Conservation (phyloP, 1,140 invertebrate species). For the Drosophila kanapiae region DNA sequence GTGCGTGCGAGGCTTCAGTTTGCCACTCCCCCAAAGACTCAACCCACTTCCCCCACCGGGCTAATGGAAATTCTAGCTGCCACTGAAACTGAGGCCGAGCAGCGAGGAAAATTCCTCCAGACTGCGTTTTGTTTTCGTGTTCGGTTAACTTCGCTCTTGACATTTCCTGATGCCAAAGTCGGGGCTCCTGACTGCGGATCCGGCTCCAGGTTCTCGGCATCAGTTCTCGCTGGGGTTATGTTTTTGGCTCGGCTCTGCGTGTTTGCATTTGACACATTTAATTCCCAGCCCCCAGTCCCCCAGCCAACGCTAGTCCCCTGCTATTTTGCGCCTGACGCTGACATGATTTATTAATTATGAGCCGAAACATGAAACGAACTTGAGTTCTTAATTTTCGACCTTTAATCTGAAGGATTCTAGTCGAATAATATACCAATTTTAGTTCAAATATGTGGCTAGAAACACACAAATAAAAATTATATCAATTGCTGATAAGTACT, state of each 20-base stretch:
- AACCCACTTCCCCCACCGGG: slow-evolving; percentile 15
- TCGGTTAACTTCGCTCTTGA: slow-evolving; percentile 75
- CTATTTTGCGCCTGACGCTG: slow-evolving; percentile 62
- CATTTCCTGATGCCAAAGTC: slow-evolving; percentile 67
- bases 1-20: slow-evolving; percentile 62
- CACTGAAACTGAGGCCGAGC: slow-evolving; percentile 56
- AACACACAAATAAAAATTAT: neutral
- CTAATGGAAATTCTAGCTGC: slow-evolving; percentile 57
- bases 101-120: slow-evolving; percentile 54
- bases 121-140: slow-evolving; percentile 81
- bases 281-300: slow-evolving; percentile 40
- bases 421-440: neutral
- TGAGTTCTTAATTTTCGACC: slow-evolving; percentile 80
- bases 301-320: neutral
- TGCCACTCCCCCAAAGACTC: slow-evolving; percentile 51
- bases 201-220: slow-evolving; percentile 8
- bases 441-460: neutral
- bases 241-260: slow-evolving; percentile 52
- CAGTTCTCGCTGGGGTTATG: slow-evolving; percentile 11
- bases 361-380: slow-evolving; percentile 79
- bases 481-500: neutral
- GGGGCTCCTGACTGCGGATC: slow-evolving; percentile 36
- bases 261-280: slow-evolving; percentile 83
- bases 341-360: slow-evolving; percentile 81
- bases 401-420: slow-evolving; percentile 51